Evolutionary conservation across 2,888 invertebrate genomes (phyloP).

Genomic region (Acanthoscelides obtectus): DNA sequence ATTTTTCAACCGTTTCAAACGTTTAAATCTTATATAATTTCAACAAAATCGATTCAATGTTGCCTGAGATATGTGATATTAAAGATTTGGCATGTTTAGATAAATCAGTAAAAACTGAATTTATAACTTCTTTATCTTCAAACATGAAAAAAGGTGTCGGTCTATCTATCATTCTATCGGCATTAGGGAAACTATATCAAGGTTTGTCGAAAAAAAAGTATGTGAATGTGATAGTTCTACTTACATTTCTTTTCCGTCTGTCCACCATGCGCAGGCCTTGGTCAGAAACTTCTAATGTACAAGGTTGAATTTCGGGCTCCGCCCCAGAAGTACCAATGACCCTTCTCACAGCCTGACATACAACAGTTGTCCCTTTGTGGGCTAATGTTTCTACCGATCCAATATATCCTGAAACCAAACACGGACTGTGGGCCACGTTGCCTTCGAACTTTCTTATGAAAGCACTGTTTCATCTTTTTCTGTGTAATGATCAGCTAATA

Average conservation of each 20-base stretch:
- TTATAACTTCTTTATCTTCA: too few species aligned
- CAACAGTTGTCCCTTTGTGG: conserved; percentile 95
- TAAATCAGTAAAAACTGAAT: too few species aligned
- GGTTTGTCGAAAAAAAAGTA: neutral
- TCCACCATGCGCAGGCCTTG: conserved; percentile 95
- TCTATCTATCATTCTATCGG: too few species aligned
- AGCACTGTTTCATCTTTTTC: too few species aligned
- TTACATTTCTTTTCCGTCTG: conserved; percentile 71
- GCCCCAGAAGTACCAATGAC: conserved; percentile 67
- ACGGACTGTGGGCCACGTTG: too few species aligned
- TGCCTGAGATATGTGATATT: too few species aligned
- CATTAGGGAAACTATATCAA: neutral
- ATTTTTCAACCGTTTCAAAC: too few species aligned
- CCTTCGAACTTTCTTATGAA: too few species aligned
- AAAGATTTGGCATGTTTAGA: too few species aligned
- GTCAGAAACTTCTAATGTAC: conserved; percentile 92
- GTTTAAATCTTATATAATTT: neutral
- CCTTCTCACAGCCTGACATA: conserved; percentile 86
- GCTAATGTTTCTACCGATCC: conserved; percentile 94
- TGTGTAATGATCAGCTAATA: too few species aligned
- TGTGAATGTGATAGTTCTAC: conserved; percentile 22
- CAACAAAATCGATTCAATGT: conserved; percentile 1
- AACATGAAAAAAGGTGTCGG: conserved; percentile 9
- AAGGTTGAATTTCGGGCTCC: conserved; percentile 72
- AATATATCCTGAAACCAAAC: conserved; percentile 60